Evolutionary conservation across 2,888 invertebrate genomes (phyloP), one percentile per base, ranked within the genome.

Genomic region (Drosophila paucipuncta): DNA sequence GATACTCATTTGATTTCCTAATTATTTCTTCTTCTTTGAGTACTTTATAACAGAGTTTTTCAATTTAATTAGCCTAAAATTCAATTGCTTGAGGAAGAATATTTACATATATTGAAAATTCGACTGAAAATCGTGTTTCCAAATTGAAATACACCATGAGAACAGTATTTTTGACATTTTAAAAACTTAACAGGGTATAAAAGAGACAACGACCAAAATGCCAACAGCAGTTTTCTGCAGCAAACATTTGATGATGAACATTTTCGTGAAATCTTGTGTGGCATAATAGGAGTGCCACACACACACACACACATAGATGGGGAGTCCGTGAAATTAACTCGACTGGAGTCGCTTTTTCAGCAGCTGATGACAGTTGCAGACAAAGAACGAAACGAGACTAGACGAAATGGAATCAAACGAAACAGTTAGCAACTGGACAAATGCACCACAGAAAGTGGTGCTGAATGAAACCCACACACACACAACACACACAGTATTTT

Each of bases 301-400:
- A 22, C 22, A 54, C 41, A 50, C 39, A 39, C 54, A 57, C 58
- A 63, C 4, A 41, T 18, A 37, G n/a, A 37, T 9, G 47, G n/a
- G 50, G 35, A 57, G 25, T 41, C 37, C 54, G 65, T 35, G 76
- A 80, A 81, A 83, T 82, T 68, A 84, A 84, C 84, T 80, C 64
- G 52, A 54, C 68, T 67, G 62, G 67, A 80, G 77, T 68, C 55
- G 70, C 52, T 57, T 55, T 61, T 63, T 4, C 22, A 47, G 76
- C 80, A 82, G 69, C 76, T 73, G 76, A 62, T 80, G 80, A 74
- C 72, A 77, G 67, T 52, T 49, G 78, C 35, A 37, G 57, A 58
- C 53, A 61, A 25, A 39, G n/a, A 28, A 13, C 10, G n/a, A 58
- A 31, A 43, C 41, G 16, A 57, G 28, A 22, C 28, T 7, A 39